These are phyloP conservation scores for Crypturellus tataupa DNA, from an alignment of 2,797 vertebrate genomes.

Conservation along the genomic window DNA sequence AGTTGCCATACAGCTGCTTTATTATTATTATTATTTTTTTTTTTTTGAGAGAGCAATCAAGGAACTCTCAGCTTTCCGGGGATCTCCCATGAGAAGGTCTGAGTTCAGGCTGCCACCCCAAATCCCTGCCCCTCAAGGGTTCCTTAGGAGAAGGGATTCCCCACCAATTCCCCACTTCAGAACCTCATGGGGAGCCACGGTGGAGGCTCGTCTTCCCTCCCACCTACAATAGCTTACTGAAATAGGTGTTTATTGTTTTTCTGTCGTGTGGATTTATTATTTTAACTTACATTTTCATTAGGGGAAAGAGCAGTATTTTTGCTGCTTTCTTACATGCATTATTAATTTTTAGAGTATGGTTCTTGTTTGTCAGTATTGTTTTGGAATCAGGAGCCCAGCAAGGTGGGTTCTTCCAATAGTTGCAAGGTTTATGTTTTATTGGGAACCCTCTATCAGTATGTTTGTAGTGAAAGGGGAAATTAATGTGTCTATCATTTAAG, in stretches of 20 bases:
- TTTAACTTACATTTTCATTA: background rate
- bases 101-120: accelerated
- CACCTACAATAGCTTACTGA: background rate
- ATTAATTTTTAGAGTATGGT: background rate
- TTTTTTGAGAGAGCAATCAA: background rate
- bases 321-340: background rate
- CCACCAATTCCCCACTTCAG: background rate
- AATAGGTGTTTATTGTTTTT: background rate
- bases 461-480: conserved; percentile 13
- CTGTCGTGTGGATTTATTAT: background rate
- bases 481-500: background rate
- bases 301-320: background rate
- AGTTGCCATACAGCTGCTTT: background rate
- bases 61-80: background rate
- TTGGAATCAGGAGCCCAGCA: background rate
- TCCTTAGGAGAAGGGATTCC: background rate
- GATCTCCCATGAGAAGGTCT: background rate
- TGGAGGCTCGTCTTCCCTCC: background rate
- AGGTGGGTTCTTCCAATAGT: background rate
- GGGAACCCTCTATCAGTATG: background rate
- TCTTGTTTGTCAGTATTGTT: conserved; percentile 12
- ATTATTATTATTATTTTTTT: accelerated
- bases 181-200: background rate
- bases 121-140: background rate
- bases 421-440: conserved; percentile 1